Percentiles rank a stretch among this genome's conserved stretches.
These are phyloP conservation scores for Crotophaga sulcirostris DNA, from an alignment of 2,113 vertebrate species.

Conservation along the genomic window DNA sequence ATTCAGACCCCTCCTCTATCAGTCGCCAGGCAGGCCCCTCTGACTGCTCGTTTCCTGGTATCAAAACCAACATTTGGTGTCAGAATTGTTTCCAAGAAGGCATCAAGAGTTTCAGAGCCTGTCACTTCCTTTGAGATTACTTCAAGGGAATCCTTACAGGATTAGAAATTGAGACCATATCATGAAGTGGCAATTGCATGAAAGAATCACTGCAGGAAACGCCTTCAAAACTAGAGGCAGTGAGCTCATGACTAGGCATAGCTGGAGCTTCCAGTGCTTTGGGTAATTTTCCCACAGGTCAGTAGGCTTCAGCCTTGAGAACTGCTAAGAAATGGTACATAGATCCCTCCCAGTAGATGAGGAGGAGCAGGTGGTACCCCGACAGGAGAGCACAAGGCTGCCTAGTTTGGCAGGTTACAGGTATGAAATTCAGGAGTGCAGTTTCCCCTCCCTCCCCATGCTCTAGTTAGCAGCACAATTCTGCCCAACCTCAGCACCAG, in stretches of 20 bases:
- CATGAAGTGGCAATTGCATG: not conserved
- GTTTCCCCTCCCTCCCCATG: accelerated
- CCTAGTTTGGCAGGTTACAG: not conserved
- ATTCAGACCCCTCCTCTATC: not conserved
- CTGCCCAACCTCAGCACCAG: not conserved
- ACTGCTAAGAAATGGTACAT: not conserved
- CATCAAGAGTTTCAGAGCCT: not conserved
- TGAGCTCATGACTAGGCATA: not conserved
- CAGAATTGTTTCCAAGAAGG: not conserved
- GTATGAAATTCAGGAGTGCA: not conserved
- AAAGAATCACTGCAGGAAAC: not conserved
- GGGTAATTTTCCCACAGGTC: not conserved
- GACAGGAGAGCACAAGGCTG: not conserved
- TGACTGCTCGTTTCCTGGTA: not conserved
- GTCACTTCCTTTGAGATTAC: not conserved
- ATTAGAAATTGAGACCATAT: not conserved
- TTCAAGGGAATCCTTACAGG: not conserved
- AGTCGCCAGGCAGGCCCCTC: not conserved
- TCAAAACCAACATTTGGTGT: not conserved
- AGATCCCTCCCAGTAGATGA: not conserved
- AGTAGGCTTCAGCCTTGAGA: not conserved
- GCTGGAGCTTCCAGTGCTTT: not conserved
- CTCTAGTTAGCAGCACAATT: not conserved
- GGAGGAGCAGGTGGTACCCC: accelerated
- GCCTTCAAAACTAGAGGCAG: not conserved